phyloP scores from a whole-genome alignment of 92 coral and sea anemone species.

The Epizoanthus fatuus region DNA sequence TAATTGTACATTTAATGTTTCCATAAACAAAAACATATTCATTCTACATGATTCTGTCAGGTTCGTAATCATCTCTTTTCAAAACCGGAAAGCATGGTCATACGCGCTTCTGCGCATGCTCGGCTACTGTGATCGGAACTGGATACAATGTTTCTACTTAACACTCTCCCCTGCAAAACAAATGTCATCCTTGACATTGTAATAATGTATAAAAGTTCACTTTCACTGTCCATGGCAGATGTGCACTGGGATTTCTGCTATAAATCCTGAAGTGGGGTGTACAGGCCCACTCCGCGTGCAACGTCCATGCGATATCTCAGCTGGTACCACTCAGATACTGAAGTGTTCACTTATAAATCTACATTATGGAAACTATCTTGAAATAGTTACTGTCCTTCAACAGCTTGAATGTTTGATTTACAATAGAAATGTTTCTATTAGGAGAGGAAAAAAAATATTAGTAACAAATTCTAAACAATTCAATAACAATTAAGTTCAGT shows the following conservation, averaged over 20 bases:
- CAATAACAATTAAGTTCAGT: background rate
- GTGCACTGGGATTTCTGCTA: background rate
- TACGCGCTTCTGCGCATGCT: background rate
- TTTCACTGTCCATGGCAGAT: background rate
- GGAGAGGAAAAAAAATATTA: background rate
- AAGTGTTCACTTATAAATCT: background rate
- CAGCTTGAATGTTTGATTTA: background rate
- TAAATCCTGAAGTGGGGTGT: constrained; percentile 7
- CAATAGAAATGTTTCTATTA: background rate
- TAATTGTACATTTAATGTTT: too few relatives aligned
- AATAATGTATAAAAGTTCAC: background rate
- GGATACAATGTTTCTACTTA: constrained; percentile 1
- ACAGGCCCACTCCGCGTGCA: constrained; percentile 7
- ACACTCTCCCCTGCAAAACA: constrained; percentile 19
- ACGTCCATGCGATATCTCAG: constrained; percentile 25
- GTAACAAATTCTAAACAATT: background rate
- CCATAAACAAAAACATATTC: too few relatives aligned
- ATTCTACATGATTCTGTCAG: too few relatives aligned
- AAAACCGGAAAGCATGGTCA: background rate
- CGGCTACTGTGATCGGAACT: background rate
- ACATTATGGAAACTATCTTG: background rate
- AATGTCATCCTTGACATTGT: constrained; percentile 26
- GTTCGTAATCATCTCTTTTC: too few relatives aligned
- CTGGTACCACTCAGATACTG: constrained; percentile 13
- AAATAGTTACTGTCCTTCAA: background rate